Evolutionary conservation across 2,888 invertebrate genomes (phyloP).

Genomic region (Temnothorax rugatulus): DNA sequence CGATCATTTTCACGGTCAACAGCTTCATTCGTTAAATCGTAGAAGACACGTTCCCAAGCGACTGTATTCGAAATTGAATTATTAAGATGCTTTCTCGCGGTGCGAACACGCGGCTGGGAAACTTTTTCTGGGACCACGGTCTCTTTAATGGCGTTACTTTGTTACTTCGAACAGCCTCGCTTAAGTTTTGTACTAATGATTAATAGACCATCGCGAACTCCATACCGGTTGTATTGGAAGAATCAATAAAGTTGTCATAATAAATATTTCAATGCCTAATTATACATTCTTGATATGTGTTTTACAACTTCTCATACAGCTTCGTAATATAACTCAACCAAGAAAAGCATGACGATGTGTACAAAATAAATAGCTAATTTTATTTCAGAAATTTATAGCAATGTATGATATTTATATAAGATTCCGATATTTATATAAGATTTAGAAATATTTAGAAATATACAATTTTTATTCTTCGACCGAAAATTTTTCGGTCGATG

Average conservation of each 20-base stretch:
- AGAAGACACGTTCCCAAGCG: neutral
- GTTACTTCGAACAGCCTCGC: conserved; percentile 5
- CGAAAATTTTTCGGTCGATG: neutral
- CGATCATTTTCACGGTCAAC: conserved; percentile 16
- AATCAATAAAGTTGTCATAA: neutral
- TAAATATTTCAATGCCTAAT: conserved; percentile 18
- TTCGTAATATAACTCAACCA: neutral
- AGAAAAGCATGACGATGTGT: neutral
- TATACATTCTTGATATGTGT: neutral
- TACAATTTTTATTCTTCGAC: no score
- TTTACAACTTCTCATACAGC: neutral
- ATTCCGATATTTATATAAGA: neutral
- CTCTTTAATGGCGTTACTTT: conserved; percentile 44
- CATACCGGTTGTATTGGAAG: no score
- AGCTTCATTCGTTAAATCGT: conserved; percentile 10
- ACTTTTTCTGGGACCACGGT: neutral
- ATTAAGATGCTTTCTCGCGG: neutral
- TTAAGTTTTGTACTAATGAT: neutral
- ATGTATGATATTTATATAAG: neutral
- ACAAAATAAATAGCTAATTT: neutral
- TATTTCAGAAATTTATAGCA: neutral
- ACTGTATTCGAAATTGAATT: conserved; percentile 4
- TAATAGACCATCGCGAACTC: neutral
- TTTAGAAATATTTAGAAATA: neutral
- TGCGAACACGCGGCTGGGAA: neutral